Evolutionary conservation across 2,113 vertebrate species (phyloP).

Genomic region (Oceanodroma tethys): DNA sequence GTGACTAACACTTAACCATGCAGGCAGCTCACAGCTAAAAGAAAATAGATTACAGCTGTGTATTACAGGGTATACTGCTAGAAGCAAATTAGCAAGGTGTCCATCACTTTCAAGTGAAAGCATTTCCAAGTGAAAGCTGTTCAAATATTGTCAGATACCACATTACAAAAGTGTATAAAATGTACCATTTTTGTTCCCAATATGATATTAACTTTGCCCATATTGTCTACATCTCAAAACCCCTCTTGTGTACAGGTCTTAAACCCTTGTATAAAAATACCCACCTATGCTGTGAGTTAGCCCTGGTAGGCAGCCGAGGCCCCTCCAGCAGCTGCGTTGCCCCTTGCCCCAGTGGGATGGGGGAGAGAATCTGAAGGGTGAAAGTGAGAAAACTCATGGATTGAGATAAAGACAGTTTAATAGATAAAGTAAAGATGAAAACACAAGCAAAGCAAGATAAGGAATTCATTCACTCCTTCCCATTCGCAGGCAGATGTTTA

Average conservation of each 20-base stretch:
- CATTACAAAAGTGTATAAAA: background rate
- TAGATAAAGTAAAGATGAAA: background rate
- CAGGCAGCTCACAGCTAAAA: background rate
- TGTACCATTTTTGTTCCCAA: background rate
- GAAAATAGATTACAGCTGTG: background rate
- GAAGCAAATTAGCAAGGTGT: background rate
- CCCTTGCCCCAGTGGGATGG: background rate
- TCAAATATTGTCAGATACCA: background rate
- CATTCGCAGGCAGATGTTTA: background rate
- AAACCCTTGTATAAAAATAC: background rate
- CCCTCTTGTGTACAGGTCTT: background rate
- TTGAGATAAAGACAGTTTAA: background rate
- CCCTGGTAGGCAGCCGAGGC: too few species aligned
- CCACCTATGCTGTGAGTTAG: too few species aligned
- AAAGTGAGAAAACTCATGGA: background rate
- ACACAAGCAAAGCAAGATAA: background rate
- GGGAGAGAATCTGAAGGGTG: background rate
- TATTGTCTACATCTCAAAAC: background rate
- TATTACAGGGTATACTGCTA: background rate
- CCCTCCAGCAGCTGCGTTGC: background rate
- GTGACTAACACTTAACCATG: background rate
- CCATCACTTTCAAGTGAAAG: background rate
- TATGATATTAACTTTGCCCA: rapidly evolving
- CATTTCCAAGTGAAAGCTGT: background rate
- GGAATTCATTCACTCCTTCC: background rate